Base-by-base conservation (phyloP, 2,888 invertebrate genomes). In the Myathropa florea region DNA sequence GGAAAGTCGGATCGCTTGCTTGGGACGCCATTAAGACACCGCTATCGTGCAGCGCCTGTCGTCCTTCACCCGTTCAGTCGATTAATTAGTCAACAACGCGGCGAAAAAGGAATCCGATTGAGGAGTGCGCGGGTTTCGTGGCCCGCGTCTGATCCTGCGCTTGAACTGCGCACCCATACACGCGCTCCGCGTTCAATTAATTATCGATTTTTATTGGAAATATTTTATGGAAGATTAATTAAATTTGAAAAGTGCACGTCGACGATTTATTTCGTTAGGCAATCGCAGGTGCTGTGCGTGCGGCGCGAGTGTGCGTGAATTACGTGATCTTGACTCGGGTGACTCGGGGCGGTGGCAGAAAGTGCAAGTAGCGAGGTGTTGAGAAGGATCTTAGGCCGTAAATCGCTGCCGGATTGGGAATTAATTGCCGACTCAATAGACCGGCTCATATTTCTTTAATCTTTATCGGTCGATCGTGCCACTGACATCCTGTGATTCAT, bases 1-100 rank as follows among this genome's bases (percentile, higher is more conserved):
- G 55, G 85, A 85, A 85, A 85, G 81, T 77, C 77, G 39, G 55
- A 77, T 85, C 85, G 80, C 72, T 77, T 77, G 81, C 81, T 85
- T 72, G 59, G 72, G 30, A 10, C 33, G 72, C 76, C 72, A 77
- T 77, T 77, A 67, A 84, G 71, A 53, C 61, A 75, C 67, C 36
- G 84, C 76, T 80, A 76, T 75, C 80, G 71, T 21, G 10, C 53
- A 61, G 59, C 36, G 73, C 46, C 73, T 81, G 73, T 85, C 85
- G 85, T 85, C 85, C 85, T 85, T 85, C 85, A 73, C 85, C 85
- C 64, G 82, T 26, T 81, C 73, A 55, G 73, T 63, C 70, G 55
- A 85, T 85, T 81, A 85, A 85, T 82, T 82, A 77, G 72, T 64
- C 53, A 79, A 30, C 68, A 79, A 79, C 57, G 67, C 23, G 36